Percentiles rank a stretch among this genome's conserved stretches.
Conservation (phyloP, 2,888 invertebrate species). For the Pseudococcus jackbeardsleyi region DNA sequence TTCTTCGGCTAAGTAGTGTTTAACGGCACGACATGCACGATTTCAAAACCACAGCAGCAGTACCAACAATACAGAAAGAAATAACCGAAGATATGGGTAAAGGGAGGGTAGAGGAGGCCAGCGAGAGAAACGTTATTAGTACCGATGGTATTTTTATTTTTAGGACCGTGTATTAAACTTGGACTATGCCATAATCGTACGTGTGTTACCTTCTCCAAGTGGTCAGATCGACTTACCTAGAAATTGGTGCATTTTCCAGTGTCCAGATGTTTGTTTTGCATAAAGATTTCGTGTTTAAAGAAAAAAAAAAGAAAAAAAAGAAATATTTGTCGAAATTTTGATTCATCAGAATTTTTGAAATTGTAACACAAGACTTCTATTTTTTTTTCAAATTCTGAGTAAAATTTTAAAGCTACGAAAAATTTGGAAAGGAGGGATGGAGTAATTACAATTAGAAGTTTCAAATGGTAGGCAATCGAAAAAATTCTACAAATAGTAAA, state of each 20-base stretch:
- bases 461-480: too few species aligned
- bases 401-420: too few species aligned
- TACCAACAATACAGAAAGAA: not conserved
- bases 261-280: too few species aligned
- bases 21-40: slow-evolving; percentile 40
- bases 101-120: not conserved
- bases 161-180: not conserved
- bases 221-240: not conserved
- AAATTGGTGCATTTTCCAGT: not conserved
- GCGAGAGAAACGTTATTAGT: not conserved
- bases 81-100: not conserved
- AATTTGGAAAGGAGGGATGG: too few species aligned
- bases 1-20: slow-evolving; percentile 38
- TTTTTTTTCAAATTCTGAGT: too few species aligned
- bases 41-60: slow-evolving; percentile 33
- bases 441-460: too few species aligned
- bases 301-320: too few species aligned
- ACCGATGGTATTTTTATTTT: slow-evolving; percentile 28
- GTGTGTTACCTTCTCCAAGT: not conserved
- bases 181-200: not conserved
- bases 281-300: too few species aligned
- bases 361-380: too few species aligned
- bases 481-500: too few species aligned
- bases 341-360: too few species aligned
- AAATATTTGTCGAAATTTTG: too few species aligned